Evolutionary conservation across 2,113 vertebrate genomes (phyloP).

Genomic region (Phylloscopus trochiloides): DNA sequence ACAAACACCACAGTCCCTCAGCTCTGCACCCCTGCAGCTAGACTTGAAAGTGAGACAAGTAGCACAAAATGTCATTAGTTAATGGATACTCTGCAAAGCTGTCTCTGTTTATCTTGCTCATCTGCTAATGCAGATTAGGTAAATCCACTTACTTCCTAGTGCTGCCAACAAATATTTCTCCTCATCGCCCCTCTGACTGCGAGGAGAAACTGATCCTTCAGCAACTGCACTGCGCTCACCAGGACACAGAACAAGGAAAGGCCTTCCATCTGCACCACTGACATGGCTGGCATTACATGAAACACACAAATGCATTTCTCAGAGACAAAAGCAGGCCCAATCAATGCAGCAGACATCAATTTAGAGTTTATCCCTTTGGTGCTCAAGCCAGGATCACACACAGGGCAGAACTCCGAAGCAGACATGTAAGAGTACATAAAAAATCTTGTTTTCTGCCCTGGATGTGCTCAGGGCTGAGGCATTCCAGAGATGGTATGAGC

Average conservation of each 20-base stretch:
- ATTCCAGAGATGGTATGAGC: accelerated
- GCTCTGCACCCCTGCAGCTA: neutral
- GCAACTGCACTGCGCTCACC: accelerated
- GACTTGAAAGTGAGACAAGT: neutral
- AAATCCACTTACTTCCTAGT: neutral
- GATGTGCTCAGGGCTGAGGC: neutral
- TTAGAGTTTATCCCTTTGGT: neutral
- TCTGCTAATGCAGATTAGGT: neutral
- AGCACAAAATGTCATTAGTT: neutral
- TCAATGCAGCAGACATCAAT: neutral
- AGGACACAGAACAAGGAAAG: neutral
- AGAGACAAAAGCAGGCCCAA: neutral
- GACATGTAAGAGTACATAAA: accelerated
- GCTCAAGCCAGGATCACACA: neutral
- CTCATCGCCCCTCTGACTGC: neutral
- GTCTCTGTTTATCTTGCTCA: neutral
- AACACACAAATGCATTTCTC: neutral
- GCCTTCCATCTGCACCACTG: accelerated
- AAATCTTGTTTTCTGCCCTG: neutral
- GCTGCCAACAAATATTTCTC: neutral
- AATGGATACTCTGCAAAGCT: neutral
- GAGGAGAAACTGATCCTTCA: neutral
- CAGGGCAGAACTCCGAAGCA: neutral
- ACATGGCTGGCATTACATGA: accelerated
- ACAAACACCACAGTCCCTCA: neutral